Base-by-base conservation (phyloP, 2,888 invertebrate genomes). In the Lottia gigantea region DNA sequence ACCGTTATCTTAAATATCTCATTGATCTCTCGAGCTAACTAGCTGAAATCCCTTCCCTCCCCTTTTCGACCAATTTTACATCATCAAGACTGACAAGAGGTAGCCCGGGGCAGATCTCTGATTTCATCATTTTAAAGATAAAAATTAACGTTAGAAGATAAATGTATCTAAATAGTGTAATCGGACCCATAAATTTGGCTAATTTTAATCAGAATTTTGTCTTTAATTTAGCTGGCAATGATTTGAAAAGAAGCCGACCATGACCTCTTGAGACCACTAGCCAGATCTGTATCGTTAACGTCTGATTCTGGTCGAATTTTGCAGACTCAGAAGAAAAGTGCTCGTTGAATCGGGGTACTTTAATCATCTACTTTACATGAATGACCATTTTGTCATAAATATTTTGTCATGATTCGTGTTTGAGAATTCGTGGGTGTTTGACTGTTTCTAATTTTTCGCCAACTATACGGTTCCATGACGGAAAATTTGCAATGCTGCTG, bases 171-270 rank as follows among this genome's bases (percentile, higher is more conserved):
- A 16, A 23, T 55, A 55, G 55, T 11, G 55, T 55, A 55, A 55
- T 55, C 14, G 2, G 55, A 55, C 19, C 8, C 55, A 3, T 19
- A 55, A 15, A 55, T 55, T 55, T 23, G 19, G 19, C 23, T 23
- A 55, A 19, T 55, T 55, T 23, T 55, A 55, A 55, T 23, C 55
- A 55, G 55, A 23, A 23, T 23, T 19, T 55, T 19, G 19, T 11
- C 23, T 55, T 23, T 55, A 55, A 55, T 55, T 40, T 55, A 55
- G 19, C 55, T 55, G 3, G 19, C 55, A 55, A 55, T 55, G 55
- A 55, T 55, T 55, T 55, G 55, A 55, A 23, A 23, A 19, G 12
- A 55, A 55, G 55, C 14, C 19, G 23, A 19, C 55, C 55, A 14
- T 55, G 55, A 23, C 40, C 40, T 11, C 40, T 11, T 8, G 40